phyloP scores from a whole-genome alignment of 2,113 vertebrate genomes.

The Caloenas nicobarica region DNA sequence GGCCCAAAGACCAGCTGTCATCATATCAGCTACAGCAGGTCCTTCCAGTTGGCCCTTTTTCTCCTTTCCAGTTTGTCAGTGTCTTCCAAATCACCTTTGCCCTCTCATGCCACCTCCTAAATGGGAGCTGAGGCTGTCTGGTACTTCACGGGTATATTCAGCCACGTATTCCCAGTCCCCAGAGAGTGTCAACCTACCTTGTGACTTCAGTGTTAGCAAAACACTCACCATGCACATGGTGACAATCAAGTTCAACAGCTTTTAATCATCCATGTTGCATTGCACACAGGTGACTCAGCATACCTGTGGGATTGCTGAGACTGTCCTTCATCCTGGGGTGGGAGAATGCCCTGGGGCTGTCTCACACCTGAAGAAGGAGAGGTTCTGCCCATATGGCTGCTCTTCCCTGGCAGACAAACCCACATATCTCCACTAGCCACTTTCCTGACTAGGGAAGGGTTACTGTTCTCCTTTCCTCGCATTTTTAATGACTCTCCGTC shows the following conservation, averaged over 20 bases:
- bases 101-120: background rate
- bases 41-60: background rate
- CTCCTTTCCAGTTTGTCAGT: background rate
- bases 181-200: background rate
- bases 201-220: background rate
- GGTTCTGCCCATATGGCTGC: background rate
- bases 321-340: background rate
- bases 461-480: background rate
- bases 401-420: background rate
- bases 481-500: background rate
- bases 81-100: background rate
- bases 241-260: background rate
- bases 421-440: background rate
- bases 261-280: rapidly evolving
- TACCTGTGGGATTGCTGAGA: rapidly evolving
- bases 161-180: background rate
- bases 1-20: background rate
- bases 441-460: background rate
- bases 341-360: background rate
- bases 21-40: background rate
- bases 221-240: background rate
- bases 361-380: background rate
- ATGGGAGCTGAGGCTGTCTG: background rate
- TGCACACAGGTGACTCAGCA: rapidly evolving
- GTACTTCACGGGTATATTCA: background rate